Evolutionary conservation across 2,888 invertebrate species (phyloP).

Genomic region (Criorhina ranunculi): DNA sequence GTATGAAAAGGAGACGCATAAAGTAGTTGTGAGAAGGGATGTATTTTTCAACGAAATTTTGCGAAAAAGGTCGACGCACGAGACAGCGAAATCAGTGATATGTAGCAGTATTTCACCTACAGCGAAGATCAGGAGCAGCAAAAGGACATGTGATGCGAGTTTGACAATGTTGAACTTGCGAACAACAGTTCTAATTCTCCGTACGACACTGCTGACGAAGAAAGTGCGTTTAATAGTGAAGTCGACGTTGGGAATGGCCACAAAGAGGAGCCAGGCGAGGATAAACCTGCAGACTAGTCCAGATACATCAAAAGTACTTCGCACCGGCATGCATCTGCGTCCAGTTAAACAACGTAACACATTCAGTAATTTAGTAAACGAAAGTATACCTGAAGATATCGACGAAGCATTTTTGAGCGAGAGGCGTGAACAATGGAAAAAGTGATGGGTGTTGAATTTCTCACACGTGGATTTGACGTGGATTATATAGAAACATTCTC

Average conservation of each 20-base stretch:
- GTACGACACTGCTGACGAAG: constrained; percentile 8
- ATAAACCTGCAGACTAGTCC: neutral
- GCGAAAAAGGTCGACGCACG: neutral
- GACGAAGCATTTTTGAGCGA: no score
- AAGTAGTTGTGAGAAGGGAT: constrained; percentile 36
- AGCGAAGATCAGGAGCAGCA: constrained; percentile 18
- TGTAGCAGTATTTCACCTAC: neutral
- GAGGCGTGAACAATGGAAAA: no score
- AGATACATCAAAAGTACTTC: neutral
- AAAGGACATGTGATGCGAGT: neutral
- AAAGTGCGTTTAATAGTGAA: constrained; percentile 2
- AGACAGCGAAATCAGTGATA: neutral
- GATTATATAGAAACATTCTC: no score
- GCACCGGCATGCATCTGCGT: neutral
- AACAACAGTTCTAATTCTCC: neutral
- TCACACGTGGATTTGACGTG: no score
- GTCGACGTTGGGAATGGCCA: neutral
- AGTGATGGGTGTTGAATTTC: no score
- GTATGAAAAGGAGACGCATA: constrained; percentile 38
- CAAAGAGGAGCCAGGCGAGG: neutral
- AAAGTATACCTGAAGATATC: no score
- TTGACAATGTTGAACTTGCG: constrained; percentile 3
- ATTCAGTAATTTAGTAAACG: no score
- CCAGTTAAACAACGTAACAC: neutral
- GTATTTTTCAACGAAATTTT: constrained; percentile 49